These are phyloP conservation scores for Campoletis raptor DNA, from an alignment of 2,888 invertebrate genomes.

Conservation along the genomic window DNA sequence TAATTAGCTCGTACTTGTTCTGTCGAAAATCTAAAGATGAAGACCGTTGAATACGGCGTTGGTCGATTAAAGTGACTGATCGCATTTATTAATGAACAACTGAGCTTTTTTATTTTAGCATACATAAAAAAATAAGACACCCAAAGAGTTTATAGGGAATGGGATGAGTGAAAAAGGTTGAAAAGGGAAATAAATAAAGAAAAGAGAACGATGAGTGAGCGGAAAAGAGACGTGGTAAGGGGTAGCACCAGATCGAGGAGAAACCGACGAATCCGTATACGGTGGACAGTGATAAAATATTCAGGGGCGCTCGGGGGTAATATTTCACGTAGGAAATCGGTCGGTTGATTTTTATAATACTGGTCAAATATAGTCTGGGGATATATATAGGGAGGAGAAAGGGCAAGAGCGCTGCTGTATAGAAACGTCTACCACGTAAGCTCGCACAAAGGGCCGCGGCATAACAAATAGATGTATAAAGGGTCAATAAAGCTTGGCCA, in stretches of 20 bases:
- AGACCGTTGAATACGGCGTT: neutral
- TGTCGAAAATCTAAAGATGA: neutral
- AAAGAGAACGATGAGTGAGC: conserved; percentile 53
- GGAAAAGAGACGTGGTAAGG: conserved; percentile 55
- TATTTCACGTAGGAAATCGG: conserved; percentile 85
- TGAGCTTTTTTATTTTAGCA: conserved; percentile 33
- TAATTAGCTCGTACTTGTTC: neutral
- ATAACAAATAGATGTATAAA: conserved; percentile 85
- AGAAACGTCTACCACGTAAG: conserved; percentile 78
- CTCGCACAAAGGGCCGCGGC: conserved; percentile 83
- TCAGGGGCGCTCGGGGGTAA: conserved; percentile 83
- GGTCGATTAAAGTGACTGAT: neutral
- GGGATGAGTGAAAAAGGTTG: conserved; percentile 59
- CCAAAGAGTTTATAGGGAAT: conserved; percentile 44
- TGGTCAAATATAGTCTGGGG: conserved; percentile 85
- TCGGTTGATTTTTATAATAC: conserved; percentile 85
- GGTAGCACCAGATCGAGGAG: conserved; percentile 65
- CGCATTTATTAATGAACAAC: neutral
- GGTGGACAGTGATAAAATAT: conserved; percentile 84
- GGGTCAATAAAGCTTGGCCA: conserved; percentile 84
- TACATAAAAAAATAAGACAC: conserved; percentile 56
- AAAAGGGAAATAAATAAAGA: conserved; percentile 67
- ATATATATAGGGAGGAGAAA: conserved; percentile 72
- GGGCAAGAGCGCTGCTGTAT: conserved; percentile 74
- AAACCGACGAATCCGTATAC: conserved; percentile 64